These are phyloP conservation scores for Drosophila nigrodunni DNA, from an alignment of 1,140 invertebrate species.

Conservation along the genomic window DNA sequence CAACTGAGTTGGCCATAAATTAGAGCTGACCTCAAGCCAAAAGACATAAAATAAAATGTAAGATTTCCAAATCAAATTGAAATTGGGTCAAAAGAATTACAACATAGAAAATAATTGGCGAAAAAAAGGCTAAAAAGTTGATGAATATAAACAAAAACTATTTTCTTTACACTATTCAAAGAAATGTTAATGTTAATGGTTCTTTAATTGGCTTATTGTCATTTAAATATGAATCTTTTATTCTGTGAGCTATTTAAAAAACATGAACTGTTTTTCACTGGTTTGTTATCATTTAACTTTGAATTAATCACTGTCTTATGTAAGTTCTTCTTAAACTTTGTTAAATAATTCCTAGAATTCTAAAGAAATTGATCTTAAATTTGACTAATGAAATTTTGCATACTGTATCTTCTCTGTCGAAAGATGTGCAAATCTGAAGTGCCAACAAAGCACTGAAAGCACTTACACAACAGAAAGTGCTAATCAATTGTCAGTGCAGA, in stretches of 20 bases:
- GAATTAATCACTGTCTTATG: too few relatives aligned
- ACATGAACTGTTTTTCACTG: neutral
- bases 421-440: neutral
- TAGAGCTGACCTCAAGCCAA: slow-evolving; percentile 31
- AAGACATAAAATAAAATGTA: slow-evolving; percentile 44
- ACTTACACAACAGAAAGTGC: slow-evolving; percentile 37
- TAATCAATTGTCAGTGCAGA: slow-evolving; percentile 41
- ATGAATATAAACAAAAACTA: neutral
- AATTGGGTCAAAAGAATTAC: slow-evolving; percentile 75
- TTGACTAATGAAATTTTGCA: too few relatives aligned
- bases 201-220: neutral
- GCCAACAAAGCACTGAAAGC: neutral
- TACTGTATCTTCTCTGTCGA: neutral
- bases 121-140: neutral
- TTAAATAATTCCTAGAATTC: too few relatives aligned
- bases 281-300: neutral
- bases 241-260: too few relatives aligned
- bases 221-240: neutral
- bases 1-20: slow-evolving; percentile 57
- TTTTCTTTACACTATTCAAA: neutral
- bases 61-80: slow-evolving; percentile 56
- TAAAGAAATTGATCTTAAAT: too few relatives aligned
- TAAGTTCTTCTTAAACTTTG: neutral
- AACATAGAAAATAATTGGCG: slow-evolving; percentile 32
- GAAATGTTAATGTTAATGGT: neutral